phyloP scores from a whole-genome alignment of 2,113 vertebrate species.

The Tragelaphus buxtoni region DNA sequence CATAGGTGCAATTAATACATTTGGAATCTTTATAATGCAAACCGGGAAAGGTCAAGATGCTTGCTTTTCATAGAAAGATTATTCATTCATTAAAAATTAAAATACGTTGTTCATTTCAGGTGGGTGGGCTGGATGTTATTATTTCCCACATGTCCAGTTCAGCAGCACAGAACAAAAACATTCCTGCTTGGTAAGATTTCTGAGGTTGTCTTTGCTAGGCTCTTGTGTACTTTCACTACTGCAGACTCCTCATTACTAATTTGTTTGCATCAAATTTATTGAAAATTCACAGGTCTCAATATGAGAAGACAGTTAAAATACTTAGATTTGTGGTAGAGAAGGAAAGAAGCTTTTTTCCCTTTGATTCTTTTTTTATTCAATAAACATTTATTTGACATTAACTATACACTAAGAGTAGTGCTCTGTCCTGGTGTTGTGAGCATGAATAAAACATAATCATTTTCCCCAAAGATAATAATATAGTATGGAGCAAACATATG shows the following conservation, averaged over 20 bases:
- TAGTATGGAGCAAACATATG: neutral
- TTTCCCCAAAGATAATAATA: neutral
- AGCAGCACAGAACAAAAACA: neutral
- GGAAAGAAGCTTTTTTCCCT: neutral
- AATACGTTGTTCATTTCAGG: neutral
- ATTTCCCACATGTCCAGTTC: neutral
- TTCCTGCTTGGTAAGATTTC: neutral
- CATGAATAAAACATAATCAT: neutral
- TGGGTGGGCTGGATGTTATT: neutral
- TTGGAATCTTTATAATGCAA: constrained; percentile 22
- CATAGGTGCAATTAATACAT: constrained; percentile 34
- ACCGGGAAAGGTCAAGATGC: constrained; percentile 44
- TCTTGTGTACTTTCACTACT: neutral
- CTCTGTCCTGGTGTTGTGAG: neutral
- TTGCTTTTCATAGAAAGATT: constrained; percentile 58
- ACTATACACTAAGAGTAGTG: neutral
- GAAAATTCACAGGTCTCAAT: neutral
- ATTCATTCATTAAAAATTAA: constrained; percentile 78
- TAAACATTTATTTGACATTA: neutral
- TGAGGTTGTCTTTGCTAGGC: neutral
- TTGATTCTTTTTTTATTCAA: neutral
- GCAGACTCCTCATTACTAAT: neutral
- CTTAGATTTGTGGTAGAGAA: neutral
- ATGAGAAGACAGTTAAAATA: neutral
- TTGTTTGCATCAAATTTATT: neutral